Percentiles rank a stretch among this genome's conserved stretches.
Evolutionary conservation across 1,140 invertebrate species (phyloP).

Genomic region (Centruroides vittatus): DNA sequence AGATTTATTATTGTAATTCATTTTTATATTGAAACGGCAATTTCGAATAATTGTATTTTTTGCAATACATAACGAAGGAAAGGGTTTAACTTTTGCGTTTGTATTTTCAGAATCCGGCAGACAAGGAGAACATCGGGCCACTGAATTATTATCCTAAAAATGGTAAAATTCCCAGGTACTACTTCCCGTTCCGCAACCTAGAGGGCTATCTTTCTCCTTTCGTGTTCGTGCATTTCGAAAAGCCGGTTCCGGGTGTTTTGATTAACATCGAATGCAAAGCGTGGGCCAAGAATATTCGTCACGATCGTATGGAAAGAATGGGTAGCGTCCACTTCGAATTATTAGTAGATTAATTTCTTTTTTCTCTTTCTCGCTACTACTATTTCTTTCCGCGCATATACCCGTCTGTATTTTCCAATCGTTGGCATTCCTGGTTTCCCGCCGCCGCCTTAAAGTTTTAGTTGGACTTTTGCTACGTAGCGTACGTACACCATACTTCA

Average conservation of each 20-base stretch:
- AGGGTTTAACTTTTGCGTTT: too few species aligned
- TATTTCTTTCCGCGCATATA: too few species aligned
- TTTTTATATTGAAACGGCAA: too few species aligned
- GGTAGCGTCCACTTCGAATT: constrained; percentile 91
- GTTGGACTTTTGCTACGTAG: too few species aligned
- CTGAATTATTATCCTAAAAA: constrained; percentile 42
- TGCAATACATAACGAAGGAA: too few species aligned
- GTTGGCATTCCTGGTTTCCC: too few species aligned
- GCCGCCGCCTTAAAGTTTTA: too few species aligned
- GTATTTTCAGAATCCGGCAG: constrained; percentile 50
- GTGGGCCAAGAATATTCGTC: constrained; percentile 83
- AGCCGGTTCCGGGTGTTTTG: constrained; percentile 66
- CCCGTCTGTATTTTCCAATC: too few species aligned
- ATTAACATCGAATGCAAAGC: constrained; percentile 95
- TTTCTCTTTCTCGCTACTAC: too few species aligned
- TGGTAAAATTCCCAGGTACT: constrained; percentile 56
- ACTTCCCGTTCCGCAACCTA: constrained; percentile 59
- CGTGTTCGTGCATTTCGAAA: constrained; percentile 65
- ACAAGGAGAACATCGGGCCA: constrained; percentile 71
- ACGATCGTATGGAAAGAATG: constrained; percentile 70
- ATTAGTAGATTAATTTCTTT: constrained; percentile 63
- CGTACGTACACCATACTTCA: too few species aligned
- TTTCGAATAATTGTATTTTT: too few species aligned
- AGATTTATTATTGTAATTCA: too few species aligned
- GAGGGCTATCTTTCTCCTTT: constrained; percentile 75